Conservation (phyloP, 2,113 vertebrate genomes). For the Erpornis zantholeuca region DNA sequence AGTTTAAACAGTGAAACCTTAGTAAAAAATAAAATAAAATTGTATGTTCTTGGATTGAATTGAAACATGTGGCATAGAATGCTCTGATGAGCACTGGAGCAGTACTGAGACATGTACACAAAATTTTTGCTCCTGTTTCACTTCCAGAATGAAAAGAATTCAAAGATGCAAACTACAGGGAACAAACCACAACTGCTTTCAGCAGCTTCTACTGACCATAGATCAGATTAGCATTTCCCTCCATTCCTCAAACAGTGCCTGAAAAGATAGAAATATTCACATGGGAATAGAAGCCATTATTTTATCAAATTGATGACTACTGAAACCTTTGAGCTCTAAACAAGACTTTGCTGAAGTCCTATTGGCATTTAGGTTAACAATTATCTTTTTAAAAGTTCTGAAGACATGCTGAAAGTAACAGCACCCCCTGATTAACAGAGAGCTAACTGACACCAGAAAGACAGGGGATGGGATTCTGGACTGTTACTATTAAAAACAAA, state of each 20-base stretch:
- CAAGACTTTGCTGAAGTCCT: slow-evolving; percentile 1
- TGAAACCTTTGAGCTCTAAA: slow-evolving; percentile 41
- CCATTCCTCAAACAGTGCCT: not conserved
- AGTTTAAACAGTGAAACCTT: not conserved
- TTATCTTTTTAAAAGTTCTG: slow-evolving; percentile 30
- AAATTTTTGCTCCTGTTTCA: not conserved
- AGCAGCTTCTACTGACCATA: not conserved
- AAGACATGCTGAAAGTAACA: not conserved
- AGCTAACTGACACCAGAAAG: not conserved
- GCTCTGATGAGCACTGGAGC: not conserved
- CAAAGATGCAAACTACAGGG: not conserved
- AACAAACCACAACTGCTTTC: not conserved
- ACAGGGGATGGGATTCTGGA: not conserved
- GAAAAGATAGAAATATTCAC: not conserved
- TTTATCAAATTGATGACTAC: slow-evolving; percentile 33
- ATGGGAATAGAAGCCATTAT: slow-evolving; percentile 6
- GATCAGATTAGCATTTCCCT: not conserved
- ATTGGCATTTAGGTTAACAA: slow-evolving; percentile 46
- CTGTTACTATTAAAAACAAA: not conserved
- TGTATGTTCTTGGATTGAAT: not conserved
- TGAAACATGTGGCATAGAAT: not conserved
- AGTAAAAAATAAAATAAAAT: not conserved
- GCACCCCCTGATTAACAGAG: not conserved
- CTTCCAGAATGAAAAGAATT: not conserved
- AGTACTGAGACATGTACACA: not conserved